A percentile compares a stretch with the other conserved stretches of the same genome.
Conservation (phyloP, 2,113 vertebrate genomes). For the Ceratotherium simum region DNA sequence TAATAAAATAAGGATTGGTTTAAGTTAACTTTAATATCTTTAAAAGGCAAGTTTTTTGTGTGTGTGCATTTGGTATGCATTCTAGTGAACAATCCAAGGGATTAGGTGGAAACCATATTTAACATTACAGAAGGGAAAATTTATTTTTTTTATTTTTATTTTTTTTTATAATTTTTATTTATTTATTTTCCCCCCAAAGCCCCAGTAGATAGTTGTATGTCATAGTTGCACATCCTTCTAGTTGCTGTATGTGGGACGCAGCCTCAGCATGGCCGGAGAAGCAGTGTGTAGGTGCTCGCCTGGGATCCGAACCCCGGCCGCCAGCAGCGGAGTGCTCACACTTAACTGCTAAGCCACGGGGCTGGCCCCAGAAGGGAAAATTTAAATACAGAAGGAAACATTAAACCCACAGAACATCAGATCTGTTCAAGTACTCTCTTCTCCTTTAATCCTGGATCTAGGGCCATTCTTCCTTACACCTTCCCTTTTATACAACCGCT, state of each 20-base stretch:
- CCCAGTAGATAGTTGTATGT: too few relatives aligned
- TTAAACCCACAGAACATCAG: neutral
- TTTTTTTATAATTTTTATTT: too few relatives aligned
- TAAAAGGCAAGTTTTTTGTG: neutral
- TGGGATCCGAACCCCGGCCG: too few relatives aligned
- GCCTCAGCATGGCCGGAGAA: too few relatives aligned
- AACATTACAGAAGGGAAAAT: neutral
- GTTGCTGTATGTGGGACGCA: too few relatives aligned
- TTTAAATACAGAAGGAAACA: neutral
- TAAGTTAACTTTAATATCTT: neutral
- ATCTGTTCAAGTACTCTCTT: rapidly evolving
- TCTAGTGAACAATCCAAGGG: neutral
- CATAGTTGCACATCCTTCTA: too few relatives aligned
- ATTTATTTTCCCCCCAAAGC: too few relatives aligned
- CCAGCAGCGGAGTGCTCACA: too few relatives aligned
- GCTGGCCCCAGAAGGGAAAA: neutral
- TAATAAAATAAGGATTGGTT: neutral
- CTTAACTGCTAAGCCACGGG: too few relatives aligned
- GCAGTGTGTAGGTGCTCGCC: too few relatives aligned
- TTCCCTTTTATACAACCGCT: neutral
- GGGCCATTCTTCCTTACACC: neutral
- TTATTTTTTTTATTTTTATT: too few relatives aligned
- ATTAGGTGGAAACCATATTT: neutral
- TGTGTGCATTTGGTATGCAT: neutral
- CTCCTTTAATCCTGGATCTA: neutral